Conservation (phyloP, 1,140 invertebrate species). For the Thereuonema tuberculata region DNA sequence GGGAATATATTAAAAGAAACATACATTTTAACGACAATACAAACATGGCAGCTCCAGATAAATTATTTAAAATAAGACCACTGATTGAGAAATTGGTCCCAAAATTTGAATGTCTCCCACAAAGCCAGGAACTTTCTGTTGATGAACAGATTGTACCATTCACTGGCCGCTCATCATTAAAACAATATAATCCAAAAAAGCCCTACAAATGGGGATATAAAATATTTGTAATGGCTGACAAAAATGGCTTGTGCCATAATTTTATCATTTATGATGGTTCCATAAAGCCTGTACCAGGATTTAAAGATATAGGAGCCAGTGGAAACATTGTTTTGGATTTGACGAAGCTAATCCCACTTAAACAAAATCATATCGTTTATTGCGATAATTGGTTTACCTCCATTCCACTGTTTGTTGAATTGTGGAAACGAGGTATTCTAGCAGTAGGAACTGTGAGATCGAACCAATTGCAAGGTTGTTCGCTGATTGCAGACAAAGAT, state of each 20-base stretch:
- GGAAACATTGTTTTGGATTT: slow-evolving; percentile 19
- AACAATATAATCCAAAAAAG: slow-evolving; percentile 25
- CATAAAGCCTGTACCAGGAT: slow-evolving; percentile 16
- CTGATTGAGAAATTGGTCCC: not conserved
- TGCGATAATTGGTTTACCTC: slow-evolving; percentile 23
- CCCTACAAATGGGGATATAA: slow-evolving; percentile 30
- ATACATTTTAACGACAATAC: not conserved
- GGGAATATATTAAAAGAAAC: not conserved
- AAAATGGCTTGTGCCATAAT: slow-evolving; percentile 23
- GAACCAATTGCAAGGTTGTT: slow-evolving; percentile 14
- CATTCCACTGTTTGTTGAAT: slow-evolving; percentile 14
- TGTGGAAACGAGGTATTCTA: slow-evolving; percentile 16
- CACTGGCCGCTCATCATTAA: not conserved
- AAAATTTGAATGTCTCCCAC: not conserved
- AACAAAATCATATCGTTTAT: slow-evolving; percentile 15
- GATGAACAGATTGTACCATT: not conserved
- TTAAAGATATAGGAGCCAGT: slow-evolving; percentile 17
- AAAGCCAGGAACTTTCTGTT: not conserved
- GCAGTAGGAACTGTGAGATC: slow-evolving; percentile 15
- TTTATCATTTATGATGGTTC: slow-evolving; percentile 24
- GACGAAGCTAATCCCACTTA: slow-evolving; percentile 10
- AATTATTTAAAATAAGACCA: slow-evolving; percentile 2
- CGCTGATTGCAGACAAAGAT: slow-evolving; percentile 16
- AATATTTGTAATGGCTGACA: slow-evolving; percentile 25
- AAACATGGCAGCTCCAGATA: not conserved